Percentiles rank a stretch among this genome's conserved stretches.
Evolutionary conservation across 2,888 invertebrate genomes (phyloP).

Genomic region (Dicyrtomina minuta): DNA sequence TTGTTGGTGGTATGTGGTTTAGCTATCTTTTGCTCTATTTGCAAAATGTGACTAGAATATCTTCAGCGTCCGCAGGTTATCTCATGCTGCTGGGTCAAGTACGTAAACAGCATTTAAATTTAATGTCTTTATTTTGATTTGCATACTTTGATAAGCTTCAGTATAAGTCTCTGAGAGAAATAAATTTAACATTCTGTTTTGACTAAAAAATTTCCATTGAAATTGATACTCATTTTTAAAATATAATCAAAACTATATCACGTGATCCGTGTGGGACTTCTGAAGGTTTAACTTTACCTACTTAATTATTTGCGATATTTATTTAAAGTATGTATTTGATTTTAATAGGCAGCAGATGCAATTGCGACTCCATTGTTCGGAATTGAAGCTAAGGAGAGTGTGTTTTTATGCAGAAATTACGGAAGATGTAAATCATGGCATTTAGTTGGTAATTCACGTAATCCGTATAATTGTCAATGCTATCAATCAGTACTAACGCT

Average conservation of each 20-base stretch:
- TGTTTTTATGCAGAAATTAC: slow-evolving; percentile 68
- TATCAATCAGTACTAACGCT: too few relatives aligned
- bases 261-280: too few relatives aligned
- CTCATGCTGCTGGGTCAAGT: slow-evolving; percentile 73
- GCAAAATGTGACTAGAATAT: slow-evolving; percentile 62
- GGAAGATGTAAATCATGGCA: slow-evolving; percentile 88
- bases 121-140: slow-evolving; percentile 18
- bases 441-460: slow-evolving; percentile 69
- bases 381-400: slow-evolving; percentile 73
- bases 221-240: too few relatives aligned
- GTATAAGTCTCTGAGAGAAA: too few relatives aligned
- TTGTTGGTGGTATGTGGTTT: slow-evolving; percentile 93
- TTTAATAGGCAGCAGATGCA: slow-evolving; percentile 73
- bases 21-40: slow-evolving; percentile 84
- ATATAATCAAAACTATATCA: too few relatives aligned
- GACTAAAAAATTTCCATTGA: too few relatives aligned
- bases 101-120: slow-evolving; percentile 27
- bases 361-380: slow-evolving; percentile 86
- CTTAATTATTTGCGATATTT: too few relatives aligned
- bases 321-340: too few relatives aligned
- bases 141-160: too few relatives aligned
- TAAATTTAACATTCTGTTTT: too few relatives aligned
- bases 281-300: too few relatives aligned
- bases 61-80: slow-evolving; percentile 59
- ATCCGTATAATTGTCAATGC: too few relatives aligned